Evolutionary conservation across 2,113 vertebrate genomes (phyloP), one percentile per base, ranked within the genome.

Genomic region (Scopus umbretta): DNA sequence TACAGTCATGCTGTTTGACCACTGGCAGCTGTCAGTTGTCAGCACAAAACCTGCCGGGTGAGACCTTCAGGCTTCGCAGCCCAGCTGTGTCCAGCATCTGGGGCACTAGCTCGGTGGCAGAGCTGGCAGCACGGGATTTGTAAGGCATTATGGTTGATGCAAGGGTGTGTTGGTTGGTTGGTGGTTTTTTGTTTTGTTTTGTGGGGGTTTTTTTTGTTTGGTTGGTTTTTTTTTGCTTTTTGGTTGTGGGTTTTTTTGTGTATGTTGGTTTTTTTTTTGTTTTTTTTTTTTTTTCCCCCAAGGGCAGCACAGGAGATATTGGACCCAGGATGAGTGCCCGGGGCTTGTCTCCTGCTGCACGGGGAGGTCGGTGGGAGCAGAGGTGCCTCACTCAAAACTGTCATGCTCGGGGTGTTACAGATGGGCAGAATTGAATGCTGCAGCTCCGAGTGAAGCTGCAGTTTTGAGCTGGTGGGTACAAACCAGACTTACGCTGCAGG

Each of bases 131-230:
- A 1, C 9, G 38, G 52, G 55, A 13, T 36, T 34, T 32, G 29
- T 23, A 25, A 25, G 53, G 38, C 40, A 3, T n/a, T 0, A 1
- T 0, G 0, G 27, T 49, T 55, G 36, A 18, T 0, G 2, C 20
- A 38, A 50, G 32, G 34, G 34, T 30, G 12, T 2, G 6, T 36
- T 72, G 45, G n/a, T n/a, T n/a, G n/a, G n/a, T n/a, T n/a, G n/a
- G n/a, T n/a, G n/a, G n/a, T n/a, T n/a, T n/a, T n/a, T n/a, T n/a
- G n/a, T n/a, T n/a, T n/a, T n/a, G n/a, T n/a, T n/a, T n/a, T n/a
- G n/a, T n/a, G n/a, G n/a, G n/a, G n/a, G n/a, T n/a, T n/a, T n/a
- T n/a, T n/a, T n/a, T n/a, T n/a, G n/a, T n/a, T n/a, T n/a, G n/a
- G n/a, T n/a, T n/a, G n/a, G n/a, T n/a, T n/a, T n/a, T n/a, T n/a